Percentiles rank a stretch among this genome's conserved stretches.
phyloP scores from a whole-genome alignment of 2,113 vertebrate species.

The Epinephelus moara region DNA sequence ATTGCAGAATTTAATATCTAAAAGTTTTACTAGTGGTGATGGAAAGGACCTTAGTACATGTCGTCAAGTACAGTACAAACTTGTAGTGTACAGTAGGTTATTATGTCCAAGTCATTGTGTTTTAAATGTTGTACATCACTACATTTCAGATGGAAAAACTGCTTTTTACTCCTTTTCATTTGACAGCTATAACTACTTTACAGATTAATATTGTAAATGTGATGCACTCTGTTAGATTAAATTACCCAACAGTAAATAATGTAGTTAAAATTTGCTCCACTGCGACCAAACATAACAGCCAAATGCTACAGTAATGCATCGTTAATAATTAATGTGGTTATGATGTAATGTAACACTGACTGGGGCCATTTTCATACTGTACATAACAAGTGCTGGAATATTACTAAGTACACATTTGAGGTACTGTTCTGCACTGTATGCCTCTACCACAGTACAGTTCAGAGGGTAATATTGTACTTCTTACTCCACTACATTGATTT shows the following conservation, averaged over 20 bases:
- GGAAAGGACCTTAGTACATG: not conserved
- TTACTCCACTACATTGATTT: not conserved
- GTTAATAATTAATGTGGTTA: constrained; percentile 6
- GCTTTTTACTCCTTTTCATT: not conserved
- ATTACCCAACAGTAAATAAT: constrained; percentile 9
- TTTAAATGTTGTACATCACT: not conserved
- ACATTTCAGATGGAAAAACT: not conserved
- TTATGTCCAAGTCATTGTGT: not conserved
- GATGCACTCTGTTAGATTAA: not conserved
- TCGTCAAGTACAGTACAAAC: not conserved
- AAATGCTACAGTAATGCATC: constrained; percentile 14
- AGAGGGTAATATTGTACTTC: not conserved
- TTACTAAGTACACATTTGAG: not conserved
- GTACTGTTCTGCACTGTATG: not conserved
- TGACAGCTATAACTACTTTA: not conserved
- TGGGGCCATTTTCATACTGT: not conserved
- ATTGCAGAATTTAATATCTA: not conserved
- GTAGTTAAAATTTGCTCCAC: constrained; percentile 1
- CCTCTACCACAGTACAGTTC: not conserved
- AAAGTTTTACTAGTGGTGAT: not conserved
- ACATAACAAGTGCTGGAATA: not conserved
- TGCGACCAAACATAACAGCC: constrained; percentile 2
- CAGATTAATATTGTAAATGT: not conserved
- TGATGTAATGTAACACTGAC: constrained; percentile 6
- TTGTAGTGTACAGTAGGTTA: not conserved